Evolutionary conservation across 2,113 vertebrate genomes (phyloP).

Genomic region (Pardalotus punctatus): DNA sequence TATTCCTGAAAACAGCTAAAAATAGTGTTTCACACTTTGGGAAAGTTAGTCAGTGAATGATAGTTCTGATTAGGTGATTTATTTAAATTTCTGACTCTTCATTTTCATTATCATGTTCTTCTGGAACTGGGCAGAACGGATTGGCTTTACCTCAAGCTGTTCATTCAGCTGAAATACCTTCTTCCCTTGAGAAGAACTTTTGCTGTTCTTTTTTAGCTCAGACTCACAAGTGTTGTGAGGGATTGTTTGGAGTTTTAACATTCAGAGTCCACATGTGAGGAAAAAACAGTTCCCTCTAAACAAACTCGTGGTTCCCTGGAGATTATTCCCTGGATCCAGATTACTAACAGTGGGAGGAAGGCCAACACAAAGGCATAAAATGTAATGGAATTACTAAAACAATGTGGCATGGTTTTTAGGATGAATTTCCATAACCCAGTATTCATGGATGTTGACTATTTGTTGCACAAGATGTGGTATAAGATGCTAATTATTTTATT

Average conservation of each 20-base stretch:
- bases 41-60: background rate
- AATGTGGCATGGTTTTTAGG: slow-evolving; percentile 12
- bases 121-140: background rate
- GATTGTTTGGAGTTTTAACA: slow-evolving; percentile 1
- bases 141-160: background rate
- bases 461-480: slow-evolving; percentile 17
- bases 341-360: slow-evolving; percentile 27
- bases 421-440: slow-evolving; percentile 21
- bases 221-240: background rate
- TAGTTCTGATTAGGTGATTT: background rate
- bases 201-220: background rate
- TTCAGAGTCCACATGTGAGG: slow-evolving; percentile 1
- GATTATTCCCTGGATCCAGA: slow-evolving; percentile 23
- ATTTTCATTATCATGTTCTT: background rate
- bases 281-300: slow-evolving; percentile 27
- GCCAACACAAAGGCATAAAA: slow-evolving; percentile 40
- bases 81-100: background rate
- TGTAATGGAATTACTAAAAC: slow-evolving; percentile 32
- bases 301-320: slow-evolving; percentile 5
- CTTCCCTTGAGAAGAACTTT: background rate
- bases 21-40: background rate
- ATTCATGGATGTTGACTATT: background rate
- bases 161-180: slow-evolving; percentile 20
- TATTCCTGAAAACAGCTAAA: background rate
- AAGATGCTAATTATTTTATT: slow-evolving; percentile 34